These are phyloP conservation scores for Gerris lacustris DNA, from an alignment of 2,888 invertebrate species.

Conservation along the genomic window DNA sequence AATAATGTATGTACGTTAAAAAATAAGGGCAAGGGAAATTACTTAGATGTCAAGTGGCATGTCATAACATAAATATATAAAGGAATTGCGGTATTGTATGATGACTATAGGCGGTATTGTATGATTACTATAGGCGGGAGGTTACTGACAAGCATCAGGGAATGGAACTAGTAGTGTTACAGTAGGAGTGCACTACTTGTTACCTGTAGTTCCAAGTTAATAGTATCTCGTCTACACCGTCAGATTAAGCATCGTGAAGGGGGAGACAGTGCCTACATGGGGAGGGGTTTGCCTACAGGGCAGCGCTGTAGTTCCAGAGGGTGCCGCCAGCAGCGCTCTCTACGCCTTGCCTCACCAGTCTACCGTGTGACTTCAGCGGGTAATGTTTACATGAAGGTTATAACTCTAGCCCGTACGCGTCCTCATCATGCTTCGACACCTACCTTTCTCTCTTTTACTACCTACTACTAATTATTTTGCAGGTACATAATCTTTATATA, in stretches of 20 bases:
- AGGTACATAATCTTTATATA: background rate
- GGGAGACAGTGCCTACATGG: background rate
- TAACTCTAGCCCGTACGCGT: background rate
- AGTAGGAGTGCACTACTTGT: background rate
- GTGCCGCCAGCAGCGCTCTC: background rate
- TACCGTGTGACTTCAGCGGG: background rate
- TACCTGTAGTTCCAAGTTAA: background rate
- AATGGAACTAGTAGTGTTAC: no score
- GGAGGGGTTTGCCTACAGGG: background rate
- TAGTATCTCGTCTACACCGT: background rate
- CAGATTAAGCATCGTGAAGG: background rate
- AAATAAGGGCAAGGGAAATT: no score
- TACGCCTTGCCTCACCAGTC: background rate
- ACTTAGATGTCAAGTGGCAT: no score
- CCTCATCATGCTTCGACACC: background rate
- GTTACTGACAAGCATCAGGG: no score
- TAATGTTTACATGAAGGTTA: background rate
- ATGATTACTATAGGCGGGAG: no score
- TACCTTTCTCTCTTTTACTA: background rate
- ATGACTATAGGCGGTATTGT: no score
- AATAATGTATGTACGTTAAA: no score
- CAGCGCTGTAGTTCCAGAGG: background rate
- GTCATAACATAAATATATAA: no score
- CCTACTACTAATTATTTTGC: conserved; percentile 1
- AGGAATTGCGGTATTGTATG: no score